These are phyloP conservation scores for Macrobrachium rosenbergii DNA, from an alignment of 1,140 invertebrate genomes.

Conservation along the genomic window DNA sequence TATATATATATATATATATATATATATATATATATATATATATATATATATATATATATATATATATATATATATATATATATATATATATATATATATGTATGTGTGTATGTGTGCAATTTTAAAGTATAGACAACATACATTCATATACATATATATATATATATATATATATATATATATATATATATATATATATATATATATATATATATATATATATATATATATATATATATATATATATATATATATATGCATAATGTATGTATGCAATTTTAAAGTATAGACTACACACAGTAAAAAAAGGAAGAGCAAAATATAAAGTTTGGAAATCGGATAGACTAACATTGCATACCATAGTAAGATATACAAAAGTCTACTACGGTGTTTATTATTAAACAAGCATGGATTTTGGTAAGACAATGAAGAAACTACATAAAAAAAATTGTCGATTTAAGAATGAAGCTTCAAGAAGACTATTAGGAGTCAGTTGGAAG, in stretches of 20 bases:
- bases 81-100: conserved; percentile 23
- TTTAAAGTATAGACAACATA: not conserved
- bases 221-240: not conserved
- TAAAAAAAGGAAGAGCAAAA: too few species aligned
- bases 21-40: not conserved
- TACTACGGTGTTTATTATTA: too few species aligned
- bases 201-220: not conserved
- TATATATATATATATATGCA: not conserved
- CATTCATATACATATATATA: not conserved
- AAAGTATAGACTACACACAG: not conserved
- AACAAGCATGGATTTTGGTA: too few species aligned
- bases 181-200: not conserved
- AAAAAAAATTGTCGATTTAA: too few species aligned
- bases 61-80: conserved; percentile 21
- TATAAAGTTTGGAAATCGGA: not conserved
- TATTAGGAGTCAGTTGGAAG: too few species aligned
- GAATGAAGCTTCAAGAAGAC: too few species aligned
- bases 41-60: conserved; percentile 5
- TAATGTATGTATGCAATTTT: not conserved
- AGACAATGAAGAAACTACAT: too few species aligned
- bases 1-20: too few species aligned
- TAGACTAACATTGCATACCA: too few species aligned
- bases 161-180: not conserved
- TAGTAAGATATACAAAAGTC: too few species aligned
- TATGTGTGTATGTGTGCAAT: not conserved